phyloP scores from a whole-genome alignment of 2,113 vertebrate genomes.

The Cercopithecus mona region DNA sequence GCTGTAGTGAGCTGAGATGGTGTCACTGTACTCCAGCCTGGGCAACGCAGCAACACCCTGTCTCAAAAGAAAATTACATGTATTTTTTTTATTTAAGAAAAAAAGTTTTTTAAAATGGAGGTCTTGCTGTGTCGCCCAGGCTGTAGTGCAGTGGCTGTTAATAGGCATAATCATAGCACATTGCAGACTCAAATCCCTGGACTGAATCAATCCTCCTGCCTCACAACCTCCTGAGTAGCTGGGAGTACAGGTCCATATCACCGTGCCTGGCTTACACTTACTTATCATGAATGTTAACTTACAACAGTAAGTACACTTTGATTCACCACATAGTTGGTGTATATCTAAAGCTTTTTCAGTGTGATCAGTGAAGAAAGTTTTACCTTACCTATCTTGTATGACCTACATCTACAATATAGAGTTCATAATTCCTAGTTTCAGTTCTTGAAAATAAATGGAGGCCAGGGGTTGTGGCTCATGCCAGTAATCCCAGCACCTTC shows the following conservation, averaged over 20 bases:
- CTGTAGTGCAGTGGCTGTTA: background rate
- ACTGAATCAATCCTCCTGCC: background rate
- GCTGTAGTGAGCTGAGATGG: too few species aligned
- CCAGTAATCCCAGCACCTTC: too few species aligned
- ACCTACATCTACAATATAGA: background rate
- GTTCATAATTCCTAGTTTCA: background rate
- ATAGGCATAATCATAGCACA: background rate
- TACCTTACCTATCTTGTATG: background rate
- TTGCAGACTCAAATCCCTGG: background rate
- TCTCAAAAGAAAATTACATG: background rate
- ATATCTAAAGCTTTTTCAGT: background rate
- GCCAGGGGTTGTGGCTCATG: too few species aligned
- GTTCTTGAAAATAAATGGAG: slow-evolving; percentile 10
- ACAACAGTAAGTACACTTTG: background rate
- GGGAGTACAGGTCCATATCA: background rate
- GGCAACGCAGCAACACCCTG: too few species aligned
- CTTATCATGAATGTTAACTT: slow-evolving; percentile 17
- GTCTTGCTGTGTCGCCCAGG: background rate
- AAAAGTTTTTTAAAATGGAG: background rate
- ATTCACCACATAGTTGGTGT: background rate
- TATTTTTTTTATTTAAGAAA: background rate
- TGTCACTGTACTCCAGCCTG: too few species aligned
- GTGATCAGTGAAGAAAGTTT: background rate
- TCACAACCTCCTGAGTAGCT: background rate
- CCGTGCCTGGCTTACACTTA: background rate